A percentile compares a stretch with the other conserved stretches of the same genome.
Conservation (phyloP, 2,888 invertebrate species). For the Maniola hyperantus region DNA sequence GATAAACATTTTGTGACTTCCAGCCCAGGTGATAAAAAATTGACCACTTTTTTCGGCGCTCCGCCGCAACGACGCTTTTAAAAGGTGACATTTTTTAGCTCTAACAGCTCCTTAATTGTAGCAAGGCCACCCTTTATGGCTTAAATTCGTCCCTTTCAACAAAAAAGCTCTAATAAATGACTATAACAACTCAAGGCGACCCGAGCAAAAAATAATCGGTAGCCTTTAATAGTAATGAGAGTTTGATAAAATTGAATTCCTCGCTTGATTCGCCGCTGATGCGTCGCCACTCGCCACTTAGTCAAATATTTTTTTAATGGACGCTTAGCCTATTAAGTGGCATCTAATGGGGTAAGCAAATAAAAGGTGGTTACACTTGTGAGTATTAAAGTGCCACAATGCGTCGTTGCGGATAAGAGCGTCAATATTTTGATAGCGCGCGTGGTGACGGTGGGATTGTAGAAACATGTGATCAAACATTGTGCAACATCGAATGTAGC, state of each 20-base stretch:
- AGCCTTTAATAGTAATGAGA: constrained; percentile 59
- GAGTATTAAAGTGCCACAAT: constrained; percentile 67
- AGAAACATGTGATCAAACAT: constrained; percentile 79
- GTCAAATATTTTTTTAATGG: constrained; percentile 71
- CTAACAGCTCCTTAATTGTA: constrained; percentile 77
- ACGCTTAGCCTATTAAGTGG: constrained; percentile 66
- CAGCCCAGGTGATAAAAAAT: constrained; percentile 79
- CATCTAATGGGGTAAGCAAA: constrained; percentile 75
- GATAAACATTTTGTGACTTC: constrained; percentile 82
- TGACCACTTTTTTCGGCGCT: constrained; percentile 69
- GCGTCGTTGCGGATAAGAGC: constrained; percentile 72
- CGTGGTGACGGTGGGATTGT: constrained; percentile 68
- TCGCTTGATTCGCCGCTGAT: constrained; percentile 55
- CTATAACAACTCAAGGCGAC: constrained; percentile 60
- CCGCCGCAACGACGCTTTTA: constrained; percentile 62
- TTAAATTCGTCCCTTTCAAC: constrained; percentile 60
- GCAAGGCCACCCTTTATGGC: constrained; percentile 71
- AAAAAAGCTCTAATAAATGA: constrained; percentile 78
- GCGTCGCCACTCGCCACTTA: constrained; percentile 60
- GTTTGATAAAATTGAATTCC: constrained; percentile 65
- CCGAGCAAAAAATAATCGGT: constrained; percentile 63
- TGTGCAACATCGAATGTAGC: constrained; percentile 66
- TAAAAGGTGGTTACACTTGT: constrained; percentile 68
- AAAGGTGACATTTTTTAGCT: constrained; percentile 80
- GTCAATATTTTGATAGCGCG: constrained; percentile 80